These are phyloP conservation scores for Pristis pectinata DNA, from an alignment of 2,797 vertebrate species.

Conservation along the genomic window DNA sequence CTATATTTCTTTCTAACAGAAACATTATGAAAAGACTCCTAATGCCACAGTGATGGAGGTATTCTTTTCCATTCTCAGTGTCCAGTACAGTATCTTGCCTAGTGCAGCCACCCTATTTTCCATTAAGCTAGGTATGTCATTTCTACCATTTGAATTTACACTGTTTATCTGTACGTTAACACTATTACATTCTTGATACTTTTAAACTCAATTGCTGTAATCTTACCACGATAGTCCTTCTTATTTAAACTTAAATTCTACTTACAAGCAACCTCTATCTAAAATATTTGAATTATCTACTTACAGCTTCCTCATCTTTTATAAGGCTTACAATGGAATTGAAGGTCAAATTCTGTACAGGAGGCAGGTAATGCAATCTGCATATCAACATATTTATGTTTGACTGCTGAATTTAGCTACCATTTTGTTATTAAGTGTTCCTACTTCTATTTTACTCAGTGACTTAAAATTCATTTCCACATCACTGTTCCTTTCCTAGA, in stretches of 20 bases:
- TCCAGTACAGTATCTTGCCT: constrained; percentile 72
- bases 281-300: not conserved
- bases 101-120: constrained; percentile 70
- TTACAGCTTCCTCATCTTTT: constrained; percentile 78
- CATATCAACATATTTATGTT: not conserved
- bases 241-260: not conserved
- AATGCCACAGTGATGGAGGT: constrained; percentile 65
- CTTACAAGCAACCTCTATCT: not conserved
- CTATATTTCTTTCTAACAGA: constrained; percentile 55
- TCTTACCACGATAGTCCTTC: not conserved
- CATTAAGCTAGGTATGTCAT: constrained; percentile 75
- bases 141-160: not conserved
- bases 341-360: constrained; percentile 75
- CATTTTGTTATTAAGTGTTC: not conserved
- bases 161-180: not conserved
- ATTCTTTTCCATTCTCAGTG: constrained; percentile 72
- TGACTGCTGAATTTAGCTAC: not conserved
- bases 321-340: constrained; percentile 73
- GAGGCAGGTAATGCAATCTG: constrained; percentile 65
- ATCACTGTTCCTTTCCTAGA: not conserved
- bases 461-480: not conserved
- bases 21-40: constrained; percentile 58
- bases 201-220: not conserved
- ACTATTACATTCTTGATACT: not conserved
- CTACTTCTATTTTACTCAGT: not conserved